phyloP scores from a whole-genome alignment of 2,797 vertebrate genomes.

The Megalops cyprinoides region DNA sequence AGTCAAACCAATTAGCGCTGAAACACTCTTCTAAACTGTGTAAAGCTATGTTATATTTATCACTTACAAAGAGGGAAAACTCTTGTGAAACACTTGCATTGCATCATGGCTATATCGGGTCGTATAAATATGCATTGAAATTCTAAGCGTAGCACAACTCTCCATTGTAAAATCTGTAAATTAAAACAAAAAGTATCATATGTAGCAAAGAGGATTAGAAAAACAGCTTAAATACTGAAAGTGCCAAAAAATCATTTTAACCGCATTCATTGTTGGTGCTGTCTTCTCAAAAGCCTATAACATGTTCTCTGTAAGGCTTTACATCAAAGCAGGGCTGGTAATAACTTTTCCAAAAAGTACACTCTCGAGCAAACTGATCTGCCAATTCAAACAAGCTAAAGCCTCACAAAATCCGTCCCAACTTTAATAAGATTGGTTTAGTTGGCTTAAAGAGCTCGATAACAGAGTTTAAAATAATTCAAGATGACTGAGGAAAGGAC shows the following conservation, averaged over 20 bases:
- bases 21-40: background rate
- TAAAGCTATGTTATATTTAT: background rate
- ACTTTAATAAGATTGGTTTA: conserved; percentile 26
- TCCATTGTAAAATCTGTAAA: conserved; percentile 16
- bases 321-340: conserved; percentile 11
- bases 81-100: background rate
- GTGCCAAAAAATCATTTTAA: background rate
- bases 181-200: conserved; percentile 26
- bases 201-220: conserved; percentile 23
- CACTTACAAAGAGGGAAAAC: background rate
- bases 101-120: background rate
- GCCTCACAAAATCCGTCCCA: conserved; percentile 26
- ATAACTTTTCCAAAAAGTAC: conserved; percentile 23
- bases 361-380: conserved; percentile 28
- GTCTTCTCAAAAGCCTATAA: conserved; percentile 17
- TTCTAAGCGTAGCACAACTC: background rate
- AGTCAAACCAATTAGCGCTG: background rate
- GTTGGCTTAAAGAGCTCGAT: conserved; percentile 27
- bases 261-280: background rate
- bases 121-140: background rate
- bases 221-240: conserved; percentile 1
- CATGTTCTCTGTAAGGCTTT: conserved; percentile 25
- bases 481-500: conserved; percentile 22
- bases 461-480: conserved; percentile 33
- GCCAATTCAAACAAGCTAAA: conserved; percentile 32